Base-by-base conservation (phyloP, 2,113 vertebrate species). In the Lathamus discolor region DNA sequence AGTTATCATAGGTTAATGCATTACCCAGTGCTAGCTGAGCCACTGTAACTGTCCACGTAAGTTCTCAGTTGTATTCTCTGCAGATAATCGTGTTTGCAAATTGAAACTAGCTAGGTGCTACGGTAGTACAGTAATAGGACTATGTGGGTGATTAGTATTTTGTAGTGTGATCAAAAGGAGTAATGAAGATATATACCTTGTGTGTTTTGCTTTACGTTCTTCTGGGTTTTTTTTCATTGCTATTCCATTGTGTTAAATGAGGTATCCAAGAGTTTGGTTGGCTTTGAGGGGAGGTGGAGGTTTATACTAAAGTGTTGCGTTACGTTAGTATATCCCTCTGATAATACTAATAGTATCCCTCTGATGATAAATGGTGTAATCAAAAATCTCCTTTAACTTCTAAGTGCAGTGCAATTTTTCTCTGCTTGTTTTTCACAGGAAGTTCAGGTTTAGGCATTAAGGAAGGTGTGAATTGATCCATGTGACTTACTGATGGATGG, bases 371-470 rank as follows among this genome's bases (percentile, higher is more conserved):
- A 78, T 64, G 41, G 31, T 68, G 44, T 10, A 31, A 70, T 93
- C 22, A 75, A 86, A 66, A 66, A 52, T 43, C 18, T 67, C n/a
- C 28, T 75, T 69, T 64, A 64, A 69, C 8, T 63, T 88, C n/a
- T 64, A 86, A 88, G 28, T 29, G 25, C 61, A 59, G 19, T 78
- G 46, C 70, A 70, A 81, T 92, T 95, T 95, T 95, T 90, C 59
- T 81, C 31, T 80, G 54, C 44, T 77, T 92, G 20, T 83, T 83
- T 92, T 88, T 92, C n/a, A 43, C 68, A 78, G n/a, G 35, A 88
- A 46, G 37, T 54, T 91, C 63, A 59, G 17, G 35, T 81, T 80
- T 93, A 83, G 54, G 11, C 9, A 3, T 67, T 80, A 81, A 74
- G 46, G 48, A 88, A 78, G 46, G 70, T 52, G 19, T 63, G 25